Base-by-base conservation (phyloP, 2,888 invertebrate species). In the Sepiola atlantica region DNA sequence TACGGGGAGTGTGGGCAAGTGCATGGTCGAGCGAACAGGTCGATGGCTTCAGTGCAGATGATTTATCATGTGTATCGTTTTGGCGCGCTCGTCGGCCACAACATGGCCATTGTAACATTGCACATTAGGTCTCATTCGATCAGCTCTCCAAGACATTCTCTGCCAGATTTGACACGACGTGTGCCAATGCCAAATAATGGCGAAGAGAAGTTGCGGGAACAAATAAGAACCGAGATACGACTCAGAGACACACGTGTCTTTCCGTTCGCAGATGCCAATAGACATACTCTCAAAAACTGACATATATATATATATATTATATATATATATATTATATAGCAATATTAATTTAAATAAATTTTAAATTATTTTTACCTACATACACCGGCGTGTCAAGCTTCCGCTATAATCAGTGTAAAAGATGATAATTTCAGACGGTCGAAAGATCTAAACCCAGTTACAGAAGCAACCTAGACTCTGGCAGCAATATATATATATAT, bases 41-140 rank as follows among this genome's bases (percentile, higher is more conserved):
- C 77, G 77, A 77, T 77, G 77, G n/a, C 14, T 77, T 77, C n/a
- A n/a, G 77, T 77, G n/a, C 77, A 77, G 77, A 77, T 77, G 77
- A 77, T 77, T 77, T 77, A 77, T 77, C 77, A 77, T 77, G 77
- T 77, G 77, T 77, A 77, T 77, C n/a, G 77, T 77, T 77, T 77
- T 77, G 77, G n/a, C 77, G n/a, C n/a, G 10, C 77, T 77, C n/a
- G 77, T n/a, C n/a, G 77, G 77, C 77, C 77, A 77, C 77, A 77
- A 77, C 77, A n/a, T 77, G 77, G 77, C 77, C 77, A 77, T 12
- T 77, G 77, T 77, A 77, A 77, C n/a, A n/a, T 45, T 45, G 77
- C 77, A 77, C 77, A 77, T 77, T 77, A 77, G 77, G 77, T 77
- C 77, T 77, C 77, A n/a, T 77, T 77, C 77, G n/a, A 77, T 77